A percentile compares a stretch with the other conserved stretches of the same genome.
Conservation (phyloP, 2,797 vertebrate genomes). For the Scolopax bukidnonensis region DNA sequence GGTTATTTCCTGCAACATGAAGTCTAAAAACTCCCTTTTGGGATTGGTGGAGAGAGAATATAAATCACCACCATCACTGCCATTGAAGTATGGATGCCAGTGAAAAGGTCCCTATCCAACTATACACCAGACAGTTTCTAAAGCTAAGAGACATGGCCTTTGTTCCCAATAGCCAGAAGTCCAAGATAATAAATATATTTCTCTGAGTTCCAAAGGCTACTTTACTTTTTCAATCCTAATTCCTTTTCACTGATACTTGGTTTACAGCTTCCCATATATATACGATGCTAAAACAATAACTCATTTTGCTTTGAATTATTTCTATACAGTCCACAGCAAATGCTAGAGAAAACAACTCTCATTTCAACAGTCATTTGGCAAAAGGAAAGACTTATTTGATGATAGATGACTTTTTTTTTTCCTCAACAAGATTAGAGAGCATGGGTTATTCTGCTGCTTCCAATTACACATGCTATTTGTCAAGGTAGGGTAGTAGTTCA, state of each 20-base stretch:
- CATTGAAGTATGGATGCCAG: not conserved
- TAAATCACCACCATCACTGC: not conserved
- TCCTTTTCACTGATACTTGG: not conserved
- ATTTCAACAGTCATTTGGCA: not conserved
- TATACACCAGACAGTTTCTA: not conserved
- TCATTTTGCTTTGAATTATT: not conserved
- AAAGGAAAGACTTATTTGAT: not conserved
- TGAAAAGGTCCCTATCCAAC: not conserved
- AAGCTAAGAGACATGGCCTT: not conserved
- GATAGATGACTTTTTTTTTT: not conserved
- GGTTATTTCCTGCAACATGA: not conserved
- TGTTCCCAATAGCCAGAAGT: not conserved
- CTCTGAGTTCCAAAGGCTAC: not conserved
- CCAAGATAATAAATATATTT: not conserved
- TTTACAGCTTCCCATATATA: not conserved
- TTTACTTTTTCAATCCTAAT: not conserved
- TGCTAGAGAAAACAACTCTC: not conserved
- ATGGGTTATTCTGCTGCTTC: not conserved
- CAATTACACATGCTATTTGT: not conserved
- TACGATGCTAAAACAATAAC: not conserved
- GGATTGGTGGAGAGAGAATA: not conserved
- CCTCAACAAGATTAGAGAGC: not conserved
- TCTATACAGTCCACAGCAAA: not conserved
- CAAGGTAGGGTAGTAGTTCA: slow-evolving; percentile 19
- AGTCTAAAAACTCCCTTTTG: not conserved